phyloP scores from a whole-genome alignment of 1,140 invertebrate species.

The Hyphantria cunea region DNA sequence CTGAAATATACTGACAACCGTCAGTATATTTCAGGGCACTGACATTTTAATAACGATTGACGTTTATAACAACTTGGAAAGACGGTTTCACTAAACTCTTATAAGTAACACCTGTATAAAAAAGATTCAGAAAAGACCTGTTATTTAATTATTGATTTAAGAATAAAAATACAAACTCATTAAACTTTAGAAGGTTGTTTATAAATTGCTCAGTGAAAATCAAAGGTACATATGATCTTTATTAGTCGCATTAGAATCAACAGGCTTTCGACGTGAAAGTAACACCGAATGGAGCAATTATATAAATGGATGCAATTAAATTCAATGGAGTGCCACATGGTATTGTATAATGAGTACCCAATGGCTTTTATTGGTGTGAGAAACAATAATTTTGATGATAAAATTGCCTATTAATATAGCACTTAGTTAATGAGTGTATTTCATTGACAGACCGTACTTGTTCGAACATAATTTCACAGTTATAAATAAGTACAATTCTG shows the following conservation, averaged over 20 bases:
- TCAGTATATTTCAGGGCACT: too few species aligned
- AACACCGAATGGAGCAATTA: slow-evolving; percentile 68
- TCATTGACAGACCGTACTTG: neutral
- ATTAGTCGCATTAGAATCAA: slow-evolving; percentile 57
- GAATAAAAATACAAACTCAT: slow-evolving; percentile 31
- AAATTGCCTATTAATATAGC: slow-evolving; percentile 58
- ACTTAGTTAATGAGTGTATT: slow-evolving; percentile 34
- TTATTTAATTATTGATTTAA: slow-evolving; percentile 29
- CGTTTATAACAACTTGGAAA: too few species aligned
- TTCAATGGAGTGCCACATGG: slow-evolving; percentile 63
- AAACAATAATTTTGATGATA: slow-evolving; percentile 70
- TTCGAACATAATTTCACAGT: too few species aligned
- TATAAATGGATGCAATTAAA: slow-evolving; percentile 73
- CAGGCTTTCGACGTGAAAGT: slow-evolving; percentile 63
- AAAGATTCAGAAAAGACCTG: slow-evolving; percentile 19
- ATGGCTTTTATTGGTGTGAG: slow-evolving; percentile 70
- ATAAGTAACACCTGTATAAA: neutral
- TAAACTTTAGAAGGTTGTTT: slow-evolving; percentile 38
- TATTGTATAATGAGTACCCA: slow-evolving; percentile 54
- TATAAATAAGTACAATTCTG: too few species aligned
- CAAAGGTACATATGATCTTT: slow-evolving; percentile 53
- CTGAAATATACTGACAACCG: too few species aligned
- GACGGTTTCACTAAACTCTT: too few species aligned
- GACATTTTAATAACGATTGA: too few species aligned
- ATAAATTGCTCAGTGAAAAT: slow-evolving; percentile 43